phyloP scores from a whole-genome alignment of 2,888 invertebrate species.

The Eristalinus aeneus region DNA sequence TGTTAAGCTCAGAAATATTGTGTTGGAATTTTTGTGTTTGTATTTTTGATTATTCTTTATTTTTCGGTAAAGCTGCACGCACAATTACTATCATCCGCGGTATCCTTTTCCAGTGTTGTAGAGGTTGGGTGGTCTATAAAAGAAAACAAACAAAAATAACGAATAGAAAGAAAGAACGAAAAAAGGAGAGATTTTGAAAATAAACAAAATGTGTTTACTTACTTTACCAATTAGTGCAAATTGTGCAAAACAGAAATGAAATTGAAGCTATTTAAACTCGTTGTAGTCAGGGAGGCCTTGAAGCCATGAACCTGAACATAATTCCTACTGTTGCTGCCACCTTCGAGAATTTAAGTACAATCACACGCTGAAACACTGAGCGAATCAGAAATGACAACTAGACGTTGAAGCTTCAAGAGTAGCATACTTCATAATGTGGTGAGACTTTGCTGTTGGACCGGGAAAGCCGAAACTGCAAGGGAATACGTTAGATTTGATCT shows the following conservation, averaged over 20 bases:
- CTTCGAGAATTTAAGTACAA: not conserved
- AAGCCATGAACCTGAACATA: not conserved
- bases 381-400: no score
- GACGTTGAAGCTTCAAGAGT: no score
- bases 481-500: no score
- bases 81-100: constrained; percentile 29
- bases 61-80: constrained; percentile 39
- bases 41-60: not conserved
- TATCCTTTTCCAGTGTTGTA: constrained; percentile 64
- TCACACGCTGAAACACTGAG: no score
- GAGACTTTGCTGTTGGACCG: no score
- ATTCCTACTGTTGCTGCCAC: no score
- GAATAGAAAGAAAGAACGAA: constrained; percentile 37
- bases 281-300: not conserved
- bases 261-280: constrained; percentile 3
- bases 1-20: constrained; percentile 20
- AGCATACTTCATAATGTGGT: no score
- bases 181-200: not conserved
- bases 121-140: constrained; percentile 47
- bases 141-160: constrained; percentile 52
- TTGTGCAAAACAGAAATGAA: constrained; percentile 23
- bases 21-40: not conserved
- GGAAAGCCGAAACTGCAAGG: no score
- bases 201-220: constrained; percentile 50
- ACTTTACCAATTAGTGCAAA: constrained; percentile 57